Percentiles rank a stretch among this genome's conserved stretches.
Evolutionary conservation across 2,113 vertebrate species (phyloP).

Genomic region (Cyanoliseus patagonus): DNA sequence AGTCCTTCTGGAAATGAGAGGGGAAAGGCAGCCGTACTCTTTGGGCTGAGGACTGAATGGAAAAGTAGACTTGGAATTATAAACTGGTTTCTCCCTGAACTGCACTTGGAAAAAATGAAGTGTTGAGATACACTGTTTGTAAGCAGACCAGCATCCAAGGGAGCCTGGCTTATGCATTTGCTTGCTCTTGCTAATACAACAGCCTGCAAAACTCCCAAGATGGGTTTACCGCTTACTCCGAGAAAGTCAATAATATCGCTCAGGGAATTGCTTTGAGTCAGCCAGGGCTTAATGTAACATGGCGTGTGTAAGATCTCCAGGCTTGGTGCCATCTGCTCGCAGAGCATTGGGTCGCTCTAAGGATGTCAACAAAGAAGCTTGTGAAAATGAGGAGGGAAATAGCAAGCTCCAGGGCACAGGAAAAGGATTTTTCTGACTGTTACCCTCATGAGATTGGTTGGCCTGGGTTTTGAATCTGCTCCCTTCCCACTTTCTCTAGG

Average conservation of each 20-base stretch:
- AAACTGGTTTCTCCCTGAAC: not conserved
- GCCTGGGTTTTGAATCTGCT: not conserved
- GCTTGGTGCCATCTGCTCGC: conserved; percentile 7
- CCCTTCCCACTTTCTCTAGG: not conserved
- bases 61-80: not conserved
- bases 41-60: not conserved
- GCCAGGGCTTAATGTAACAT: not conserved
- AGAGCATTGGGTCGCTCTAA: not conserved
- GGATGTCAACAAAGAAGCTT: not conserved
- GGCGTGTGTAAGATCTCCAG: not conserved
- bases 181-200: not conserved
- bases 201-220: not conserved
- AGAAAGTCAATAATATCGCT: not conserved
- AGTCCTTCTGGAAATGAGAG: not conserved
- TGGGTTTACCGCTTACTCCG: not conserved
- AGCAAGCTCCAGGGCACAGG: not conserved
- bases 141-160: not conserved
- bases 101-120: not conserved
- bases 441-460: not conserved
- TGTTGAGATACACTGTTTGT: not conserved
- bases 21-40: not conserved
- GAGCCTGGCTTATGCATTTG: not conserved
- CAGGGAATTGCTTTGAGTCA: not conserved
- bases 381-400: conserved; percentile 5
- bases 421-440: not conserved